Percentiles rank a stretch among this genome's conserved stretches.
Conservation (phyloP, 2,888 invertebrate species). For the Tethea ocularis region DNA sequence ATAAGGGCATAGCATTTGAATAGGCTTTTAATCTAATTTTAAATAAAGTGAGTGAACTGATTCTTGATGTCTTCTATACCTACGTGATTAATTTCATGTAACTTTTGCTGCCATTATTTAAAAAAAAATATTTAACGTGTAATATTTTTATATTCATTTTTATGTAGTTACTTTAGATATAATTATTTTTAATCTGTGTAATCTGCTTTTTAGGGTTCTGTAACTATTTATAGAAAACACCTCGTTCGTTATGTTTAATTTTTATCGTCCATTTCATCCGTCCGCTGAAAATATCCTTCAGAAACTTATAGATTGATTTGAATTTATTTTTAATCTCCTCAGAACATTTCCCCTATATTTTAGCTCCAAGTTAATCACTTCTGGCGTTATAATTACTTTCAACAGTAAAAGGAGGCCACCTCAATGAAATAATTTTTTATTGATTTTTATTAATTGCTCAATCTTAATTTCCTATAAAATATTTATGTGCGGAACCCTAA, state of each 20-base stretch:
- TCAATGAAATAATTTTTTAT: not conserved
- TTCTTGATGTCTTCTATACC: slow-evolving; percentile 55
- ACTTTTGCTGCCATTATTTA: slow-evolving; percentile 56
- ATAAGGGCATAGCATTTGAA: slow-evolving; percentile 3
- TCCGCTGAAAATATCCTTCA: slow-evolving; percentile 36
- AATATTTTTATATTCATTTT: slow-evolving; percentile 4
- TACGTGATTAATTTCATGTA: slow-evolving; percentile 41
- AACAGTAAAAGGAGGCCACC: not conserved
- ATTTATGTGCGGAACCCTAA: slow-evolving; percentile 8
- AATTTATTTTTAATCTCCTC: not conserved
- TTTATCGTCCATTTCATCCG: slow-evolving; percentile 32
- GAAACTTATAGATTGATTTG: slow-evolving; percentile 24
- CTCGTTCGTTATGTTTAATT: slow-evolving; percentile 20
- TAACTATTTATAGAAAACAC: slow-evolving; percentile 16
- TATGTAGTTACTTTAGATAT: too few species aligned
- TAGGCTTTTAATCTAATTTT: slow-evolving; percentile 4
- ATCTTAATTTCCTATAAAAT: slow-evolving; percentile 2
- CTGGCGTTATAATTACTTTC: not conserved
- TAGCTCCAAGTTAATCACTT: not conserved
- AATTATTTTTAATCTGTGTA: slow-evolving; percentile 2
- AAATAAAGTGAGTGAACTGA: slow-evolving; percentile 54
- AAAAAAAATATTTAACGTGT: slow-evolving; percentile 8
- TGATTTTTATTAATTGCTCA: slow-evolving; percentile 12
- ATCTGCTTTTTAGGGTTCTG: slow-evolving; percentile 32
- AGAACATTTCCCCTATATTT: too few species aligned